These are phyloP conservation scores for Ophion ventricosus DNA, from an alignment of 2,888 invertebrate species.

Conservation along the genomic window DNA sequence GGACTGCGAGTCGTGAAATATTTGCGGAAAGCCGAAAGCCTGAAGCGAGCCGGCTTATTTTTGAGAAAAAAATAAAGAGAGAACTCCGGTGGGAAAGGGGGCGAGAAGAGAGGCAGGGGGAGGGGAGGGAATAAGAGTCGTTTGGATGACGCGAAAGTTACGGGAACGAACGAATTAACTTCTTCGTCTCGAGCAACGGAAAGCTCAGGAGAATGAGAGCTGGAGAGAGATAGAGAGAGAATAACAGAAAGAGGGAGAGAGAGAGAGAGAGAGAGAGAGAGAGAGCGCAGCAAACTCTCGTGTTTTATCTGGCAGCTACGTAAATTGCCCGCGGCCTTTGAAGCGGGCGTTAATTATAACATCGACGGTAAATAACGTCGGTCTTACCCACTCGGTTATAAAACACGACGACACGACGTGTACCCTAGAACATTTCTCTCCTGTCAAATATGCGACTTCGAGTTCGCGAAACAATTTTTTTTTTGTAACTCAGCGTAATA, in stretches of 20 bases:
- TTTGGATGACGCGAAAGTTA: constrained; percentile 43
- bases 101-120: constrained; percentile 5
- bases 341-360: constrained; percentile 70
- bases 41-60: constrained; percentile 8
- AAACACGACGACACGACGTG: constrained; percentile 54
- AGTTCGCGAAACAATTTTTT: constrained; percentile 26
- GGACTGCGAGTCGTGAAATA: constrained; percentile 18
- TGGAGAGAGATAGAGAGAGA: constrained; percentile 15
- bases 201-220: constrained; percentile 42
- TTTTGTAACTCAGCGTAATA: not conserved
- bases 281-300: constrained; percentile 38
- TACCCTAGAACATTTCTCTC: constrained; percentile 32
- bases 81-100: constrained; percentile 3
- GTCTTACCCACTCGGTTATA: constrained; percentile 55
- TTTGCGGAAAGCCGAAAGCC: constrained; percentile 11
- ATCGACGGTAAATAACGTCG: constrained; percentile 68
- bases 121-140: constrained; percentile 27
- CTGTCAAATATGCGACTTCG: constrained; percentile 33
- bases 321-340: constrained; percentile 69
- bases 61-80: constrained; percentile 26
- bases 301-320: constrained; percentile 69
- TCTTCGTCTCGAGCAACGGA: constrained; percentile 24
- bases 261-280: constrained; percentile 5
- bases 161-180: constrained; percentile 61
- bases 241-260: constrained; percentile 24